Conservation (phyloP, 1,140 invertebrate species). For the Alviniconcha marisindica region DNA sequence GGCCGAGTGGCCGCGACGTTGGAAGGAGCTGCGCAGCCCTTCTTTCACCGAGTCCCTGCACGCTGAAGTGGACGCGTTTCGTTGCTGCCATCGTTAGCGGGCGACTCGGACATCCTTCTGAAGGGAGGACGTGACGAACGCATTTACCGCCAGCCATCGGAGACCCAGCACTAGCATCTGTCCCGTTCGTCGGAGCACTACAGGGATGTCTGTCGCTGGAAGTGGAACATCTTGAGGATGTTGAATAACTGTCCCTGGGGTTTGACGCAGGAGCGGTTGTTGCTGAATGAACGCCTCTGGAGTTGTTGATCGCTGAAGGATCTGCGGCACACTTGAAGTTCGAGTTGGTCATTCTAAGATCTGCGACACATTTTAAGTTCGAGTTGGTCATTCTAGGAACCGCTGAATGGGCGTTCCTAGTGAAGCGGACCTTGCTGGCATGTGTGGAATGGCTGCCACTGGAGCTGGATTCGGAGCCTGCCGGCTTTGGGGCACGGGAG, state of each 20-base stretch:
- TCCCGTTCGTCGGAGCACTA: neutral
- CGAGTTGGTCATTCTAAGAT: too few species aligned
- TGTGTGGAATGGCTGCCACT: neutral
- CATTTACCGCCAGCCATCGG: too few species aligned
- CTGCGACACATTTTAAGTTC: too few species aligned
- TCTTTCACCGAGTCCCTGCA: neutral
- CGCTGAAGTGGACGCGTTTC: neutral
- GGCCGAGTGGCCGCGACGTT: neutral
- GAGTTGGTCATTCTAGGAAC: too few species aligned
- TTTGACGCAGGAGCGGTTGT: too few species aligned
- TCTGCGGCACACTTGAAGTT: too few species aligned
- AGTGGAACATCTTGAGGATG: neutral
- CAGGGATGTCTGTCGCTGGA: neutral
- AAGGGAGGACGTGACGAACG: neutral
- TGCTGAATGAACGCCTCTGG: too few species aligned
- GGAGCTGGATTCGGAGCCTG: too few species aligned
- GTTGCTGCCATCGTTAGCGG: neutral
- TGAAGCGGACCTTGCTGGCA: too few species aligned
- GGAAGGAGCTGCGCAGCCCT: neutral
- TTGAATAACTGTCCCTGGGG: neutral
- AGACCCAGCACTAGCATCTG: neutral
- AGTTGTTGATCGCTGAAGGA: too few species aligned
- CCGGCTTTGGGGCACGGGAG: too few species aligned
- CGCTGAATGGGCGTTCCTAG: too few species aligned
- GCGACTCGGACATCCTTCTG: neutral